Percentiles rank a stretch among this genome's conserved stretches.
phyloP scores from a whole-genome alignment of 2,113 vertebrate species.

The Calyptomena viridis region DNA sequence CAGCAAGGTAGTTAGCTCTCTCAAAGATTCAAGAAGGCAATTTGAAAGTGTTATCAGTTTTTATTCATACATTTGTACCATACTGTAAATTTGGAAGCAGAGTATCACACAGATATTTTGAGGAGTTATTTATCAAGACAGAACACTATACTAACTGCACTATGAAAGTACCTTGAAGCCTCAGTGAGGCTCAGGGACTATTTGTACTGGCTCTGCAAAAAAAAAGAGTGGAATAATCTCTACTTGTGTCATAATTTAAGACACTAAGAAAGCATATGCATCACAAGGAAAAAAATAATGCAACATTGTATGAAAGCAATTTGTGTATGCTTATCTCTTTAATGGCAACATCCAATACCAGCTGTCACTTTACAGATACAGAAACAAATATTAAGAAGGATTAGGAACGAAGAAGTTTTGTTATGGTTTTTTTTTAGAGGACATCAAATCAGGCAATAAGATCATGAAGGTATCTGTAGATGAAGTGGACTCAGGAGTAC shows the following conservation, averaged over 20 bases:
- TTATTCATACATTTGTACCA: not conserved
- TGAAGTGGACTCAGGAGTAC: not conserved
- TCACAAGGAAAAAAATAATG: not conserved
- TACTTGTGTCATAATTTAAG: not conserved
- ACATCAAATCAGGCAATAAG: not conserved
- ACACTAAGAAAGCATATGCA: not conserved
- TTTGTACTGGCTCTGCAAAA: not conserved
- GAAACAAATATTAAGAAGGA: not conserved
- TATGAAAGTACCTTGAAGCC: not conserved
- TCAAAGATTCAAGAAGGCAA: not conserved
- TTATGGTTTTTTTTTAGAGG: not conserved
- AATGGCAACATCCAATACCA: not conserved
- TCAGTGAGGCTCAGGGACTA: not conserved
- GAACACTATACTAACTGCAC: not conserved
- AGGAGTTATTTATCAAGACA: not conserved
- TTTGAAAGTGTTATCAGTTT: not conserved
- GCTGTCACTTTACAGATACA: not conserved
- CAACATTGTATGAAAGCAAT: not conserved
- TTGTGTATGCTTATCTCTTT: not conserved
- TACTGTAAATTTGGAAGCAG: not conserved
- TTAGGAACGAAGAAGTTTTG: not conserved
- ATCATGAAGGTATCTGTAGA: not conserved
- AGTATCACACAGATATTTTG: not conserved
- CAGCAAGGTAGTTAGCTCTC: not conserved
- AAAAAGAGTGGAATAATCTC: not conserved